These are phyloP conservation scores for Limonius californicus DNA, from an alignment of 1,140 invertebrate species.

Conservation along the genomic window DNA sequence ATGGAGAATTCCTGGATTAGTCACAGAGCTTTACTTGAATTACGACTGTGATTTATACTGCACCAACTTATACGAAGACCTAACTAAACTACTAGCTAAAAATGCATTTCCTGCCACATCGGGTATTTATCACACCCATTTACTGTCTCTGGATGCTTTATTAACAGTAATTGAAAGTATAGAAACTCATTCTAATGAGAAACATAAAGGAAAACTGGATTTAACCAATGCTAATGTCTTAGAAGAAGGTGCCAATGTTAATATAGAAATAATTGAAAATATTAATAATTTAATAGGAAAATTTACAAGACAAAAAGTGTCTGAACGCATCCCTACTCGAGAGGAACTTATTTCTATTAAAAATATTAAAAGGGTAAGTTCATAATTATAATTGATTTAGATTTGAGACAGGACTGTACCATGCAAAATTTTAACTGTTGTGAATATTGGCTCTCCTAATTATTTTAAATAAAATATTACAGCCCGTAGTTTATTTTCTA, in stretches of 20 bases:
- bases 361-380: slow-evolving; percentile 74
- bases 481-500: too few species aligned
- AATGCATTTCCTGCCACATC: slow-evolving; percentile 82
- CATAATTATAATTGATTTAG: too few species aligned
- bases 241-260: slow-evolving; percentile 20
- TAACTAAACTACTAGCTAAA: slow-evolving; percentile 93
- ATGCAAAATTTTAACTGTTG: too few species aligned
- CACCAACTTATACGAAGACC: slow-evolving; percentile 93
- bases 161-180: slow-evolving; percentile 91
- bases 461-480: too few species aligned
- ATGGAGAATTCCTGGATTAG: slow-evolving; percentile 85
- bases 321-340: slow-evolving; percentile 61
- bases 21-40: slow-evolving; percentile 95
- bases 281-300: slow-evolving; percentile 35
- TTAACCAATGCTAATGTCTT: background rate
- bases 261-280: slow-evolving; percentile 22
- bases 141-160: slow-evolving; percentile 89
- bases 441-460: too few species aligned
- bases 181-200: slow-evolving; percentile 71
- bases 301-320: slow-evolving; percentile 48
- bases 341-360: slow-evolving; percentile 71
- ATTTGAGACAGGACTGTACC: too few species aligned
- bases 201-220: slow-evolving; percentile 30
- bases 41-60: slow-evolving; percentile 98
- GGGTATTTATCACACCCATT: slow-evolving; percentile 85